Conservation (phyloP, 2,797 vertebrate genomes). For the Alfaro cultratus region DNA sequence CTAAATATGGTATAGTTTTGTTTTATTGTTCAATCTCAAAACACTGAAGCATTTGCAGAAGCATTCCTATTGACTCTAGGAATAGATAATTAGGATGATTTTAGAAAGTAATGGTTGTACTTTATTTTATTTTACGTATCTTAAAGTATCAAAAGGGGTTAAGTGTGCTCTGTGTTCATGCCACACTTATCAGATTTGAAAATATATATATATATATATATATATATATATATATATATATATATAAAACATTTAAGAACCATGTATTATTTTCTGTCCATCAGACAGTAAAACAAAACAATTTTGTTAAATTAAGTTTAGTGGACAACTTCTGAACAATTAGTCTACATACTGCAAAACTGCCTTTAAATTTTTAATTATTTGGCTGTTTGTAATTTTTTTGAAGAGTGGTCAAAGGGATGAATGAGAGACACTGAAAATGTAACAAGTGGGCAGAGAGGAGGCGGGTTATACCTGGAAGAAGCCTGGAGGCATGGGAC, state of each 20-base stretch:
- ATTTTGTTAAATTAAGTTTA: background rate
- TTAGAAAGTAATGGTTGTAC: background rate
- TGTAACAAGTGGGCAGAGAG: constrained; percentile 1
- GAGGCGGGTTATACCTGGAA: constrained; percentile 86
- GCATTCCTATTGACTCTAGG: background rate
- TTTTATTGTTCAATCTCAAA: background rate
- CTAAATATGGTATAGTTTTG: background rate
- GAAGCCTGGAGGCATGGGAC: constrained; percentile 90
- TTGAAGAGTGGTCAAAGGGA: constrained; percentile 3
- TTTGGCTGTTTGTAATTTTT: background rate
- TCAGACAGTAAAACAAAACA: background rate
- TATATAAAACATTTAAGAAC: background rate
- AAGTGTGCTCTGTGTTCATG: too few species aligned
- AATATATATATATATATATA: background rate
- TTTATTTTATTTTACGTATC: background rate
- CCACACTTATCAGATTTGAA: background rate
- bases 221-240: background rate
- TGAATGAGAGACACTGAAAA: constrained; percentile 10
- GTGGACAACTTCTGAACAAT: background rate
- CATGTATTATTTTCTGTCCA: background rate
- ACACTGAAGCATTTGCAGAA: background rate
- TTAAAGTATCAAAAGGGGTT: too few species aligned
- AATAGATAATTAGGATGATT: background rate
- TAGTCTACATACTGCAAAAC: background rate
- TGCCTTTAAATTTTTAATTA: background rate